phyloP scores from a whole-genome alignment of 2,113 vertebrate species.

The Ceratotherium simum region DNA sequence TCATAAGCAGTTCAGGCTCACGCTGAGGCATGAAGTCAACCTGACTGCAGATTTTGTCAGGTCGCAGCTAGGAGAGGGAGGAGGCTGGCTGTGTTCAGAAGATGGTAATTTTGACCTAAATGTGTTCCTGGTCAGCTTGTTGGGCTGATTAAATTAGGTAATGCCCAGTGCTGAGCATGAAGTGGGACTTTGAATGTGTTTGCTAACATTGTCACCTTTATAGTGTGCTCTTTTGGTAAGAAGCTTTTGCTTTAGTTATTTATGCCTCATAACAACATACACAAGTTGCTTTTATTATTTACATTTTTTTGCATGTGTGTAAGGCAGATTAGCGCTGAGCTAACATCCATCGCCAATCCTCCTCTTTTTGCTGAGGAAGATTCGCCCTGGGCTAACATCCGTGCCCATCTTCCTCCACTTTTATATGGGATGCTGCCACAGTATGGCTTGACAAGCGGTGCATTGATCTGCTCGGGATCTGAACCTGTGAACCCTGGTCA shows the following conservation, averaged over 20 bases:
- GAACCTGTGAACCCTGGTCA: no score
- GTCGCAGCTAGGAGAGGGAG: neutral
- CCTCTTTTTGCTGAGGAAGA: no score
- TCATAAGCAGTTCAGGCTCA: fast-evolving
- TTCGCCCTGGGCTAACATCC: no score
- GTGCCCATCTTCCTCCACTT: no score
- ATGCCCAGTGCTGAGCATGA: neutral
- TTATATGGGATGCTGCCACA: no score
- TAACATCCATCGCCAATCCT: no score
- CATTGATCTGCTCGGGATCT: no score
- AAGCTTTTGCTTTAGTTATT: neutral
- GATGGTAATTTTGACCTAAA: neutral
- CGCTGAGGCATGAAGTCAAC: neutral
- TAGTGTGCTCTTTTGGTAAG: neutral
- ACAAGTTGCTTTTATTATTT: neutral
- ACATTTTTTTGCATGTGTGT: no score
- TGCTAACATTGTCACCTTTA: neutral
- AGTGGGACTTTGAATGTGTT: neutral
- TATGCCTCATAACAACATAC: neutral
- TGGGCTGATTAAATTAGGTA: neutral
- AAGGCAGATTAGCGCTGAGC: no score
- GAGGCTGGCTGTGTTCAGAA: neutral
- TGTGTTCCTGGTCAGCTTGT: neutral
- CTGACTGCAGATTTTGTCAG: neutral
- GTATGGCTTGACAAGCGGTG: no score